Evolutionary conservation across 2,797 vertebrate species (phyloP), one percentile per base, ranked within the genome.

Genomic region (Chaunax sp.): DNA sequence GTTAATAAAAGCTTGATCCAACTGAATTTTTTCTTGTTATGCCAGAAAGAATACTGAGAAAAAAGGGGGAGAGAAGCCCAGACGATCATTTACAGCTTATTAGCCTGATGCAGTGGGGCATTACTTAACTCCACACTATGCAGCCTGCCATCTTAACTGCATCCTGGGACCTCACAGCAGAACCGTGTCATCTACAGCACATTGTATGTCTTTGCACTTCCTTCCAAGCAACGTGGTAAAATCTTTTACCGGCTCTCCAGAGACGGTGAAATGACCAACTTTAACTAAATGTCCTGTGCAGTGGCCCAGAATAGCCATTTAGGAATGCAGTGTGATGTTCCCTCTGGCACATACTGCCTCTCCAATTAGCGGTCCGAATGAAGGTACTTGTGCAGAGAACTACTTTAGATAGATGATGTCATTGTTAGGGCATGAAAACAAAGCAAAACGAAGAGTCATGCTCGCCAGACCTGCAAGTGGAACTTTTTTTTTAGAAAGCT

Each of bases 11-110:
- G 41, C 65, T 81, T 58, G 75, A 87, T 89, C 81, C 80, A 70
- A 65, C 69, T 56, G 82, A 86, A 89, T 89, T 72, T 88, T 82
- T 87, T 83, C 85, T 90, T 89, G 87, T 91, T 91, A 87, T 59
- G 45, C 64, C 49, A 6, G 43, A 62, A 41, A 64, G 75, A 86
- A 81, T 45, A 62, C 40, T 7, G 70, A 72, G 72, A 80, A 71
- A 80, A 85, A 66, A 63, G 76, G 56, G 40, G 25, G 45, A 72
- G 65, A 56, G 51, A 66, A 72, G 76, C 71, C 54, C 15, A 16
- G 67, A 51, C 68, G 65, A 89, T 94, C 91, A 91, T 91, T 94
- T 91, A 90, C 82, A 87, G 88, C 92, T 91, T 93, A 93, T 94
- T 93, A 94, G 88, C 89, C 77, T 57, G 89, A 83, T 84, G 85